phyloP scores from a whole-genome alignment of 2,888 invertebrate genomes.

The Cheilosia impressa region DNA sequence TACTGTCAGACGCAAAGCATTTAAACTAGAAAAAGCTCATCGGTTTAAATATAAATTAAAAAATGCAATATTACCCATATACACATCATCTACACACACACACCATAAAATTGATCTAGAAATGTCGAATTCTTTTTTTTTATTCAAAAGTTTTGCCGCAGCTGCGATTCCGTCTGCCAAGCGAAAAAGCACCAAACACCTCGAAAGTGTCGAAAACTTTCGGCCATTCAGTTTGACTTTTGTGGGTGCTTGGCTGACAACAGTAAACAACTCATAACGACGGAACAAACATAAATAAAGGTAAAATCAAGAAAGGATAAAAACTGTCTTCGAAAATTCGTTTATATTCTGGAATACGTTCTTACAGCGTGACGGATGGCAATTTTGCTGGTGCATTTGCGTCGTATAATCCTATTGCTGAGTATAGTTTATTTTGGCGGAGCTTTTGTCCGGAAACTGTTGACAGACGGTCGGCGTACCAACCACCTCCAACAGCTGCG shows the following conservation, averaged over 20 bases:
- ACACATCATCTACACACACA: conserved; percentile 13
- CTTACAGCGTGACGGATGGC: conserved; percentile 78
- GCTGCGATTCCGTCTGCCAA: not conserved
- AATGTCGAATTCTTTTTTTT: not conserved
- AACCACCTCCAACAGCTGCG: conserved; percentile 78
- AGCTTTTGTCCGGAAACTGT: conserved; percentile 79
- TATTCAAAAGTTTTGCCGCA: conserved; percentile 23
- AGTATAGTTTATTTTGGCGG: conserved; percentile 82
- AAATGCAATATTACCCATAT: conserved; percentile 38
- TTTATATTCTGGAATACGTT: conserved; percentile 15
- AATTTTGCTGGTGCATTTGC: conserved; percentile 81
- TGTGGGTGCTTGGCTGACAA: conserved; percentile 41
- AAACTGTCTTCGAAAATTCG: conserved; percentile 51
- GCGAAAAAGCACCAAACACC: conserved; percentile 4
- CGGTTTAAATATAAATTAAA: conserved; percentile 43
- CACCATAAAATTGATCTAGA: conserved; percentile 10
- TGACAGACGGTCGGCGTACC: conserved; percentile 79
- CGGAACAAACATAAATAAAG: conserved; percentile 33
- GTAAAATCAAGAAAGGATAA: conserved; percentile 75
- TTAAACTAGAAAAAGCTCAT: conserved; percentile 77
- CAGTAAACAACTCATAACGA: conserved; percentile 34
- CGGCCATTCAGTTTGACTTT: conserved; percentile 46
- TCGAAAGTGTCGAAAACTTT: conserved; percentile 27
- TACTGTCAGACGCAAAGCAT: conserved; percentile 77
- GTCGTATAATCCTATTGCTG: conserved; percentile 82